A percentile compares a stretch with the other conserved stretches of the same genome.
Conservation (phyloP, 2,113 vertebrate genomes). For the Oceanodroma tethys region DNA sequence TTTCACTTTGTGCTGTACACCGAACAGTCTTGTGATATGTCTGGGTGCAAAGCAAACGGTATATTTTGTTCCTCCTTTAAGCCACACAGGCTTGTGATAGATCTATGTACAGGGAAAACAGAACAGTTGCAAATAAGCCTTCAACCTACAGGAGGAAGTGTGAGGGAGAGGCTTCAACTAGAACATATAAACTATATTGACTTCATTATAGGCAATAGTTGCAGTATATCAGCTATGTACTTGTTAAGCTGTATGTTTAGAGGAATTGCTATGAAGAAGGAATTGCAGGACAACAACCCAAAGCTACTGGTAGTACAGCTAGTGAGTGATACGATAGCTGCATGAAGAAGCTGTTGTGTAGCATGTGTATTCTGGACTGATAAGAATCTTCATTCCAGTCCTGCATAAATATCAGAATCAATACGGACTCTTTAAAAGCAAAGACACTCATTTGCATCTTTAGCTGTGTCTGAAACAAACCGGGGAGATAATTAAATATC, state of each 20-base stretch:
- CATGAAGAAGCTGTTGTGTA: background rate
- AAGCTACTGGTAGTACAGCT: background rate
- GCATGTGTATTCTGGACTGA: background rate
- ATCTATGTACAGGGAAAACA: background rate
- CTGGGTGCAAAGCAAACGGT: background rate
- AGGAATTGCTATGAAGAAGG: background rate
- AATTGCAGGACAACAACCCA: background rate
- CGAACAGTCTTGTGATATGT: background rate
- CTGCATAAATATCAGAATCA: background rate
- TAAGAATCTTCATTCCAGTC: background rate
- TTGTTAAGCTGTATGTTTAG: background rate
- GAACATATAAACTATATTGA: too few species aligned
- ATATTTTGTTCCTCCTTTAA: background rate
- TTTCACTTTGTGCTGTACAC: background rate
- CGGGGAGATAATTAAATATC: background rate
- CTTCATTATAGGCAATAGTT: background rate
- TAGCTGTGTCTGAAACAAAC: background rate
- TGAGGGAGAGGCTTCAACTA: background rate
- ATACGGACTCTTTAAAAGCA: background rate
- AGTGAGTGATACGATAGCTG: background rate
- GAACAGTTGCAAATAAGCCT: background rate
- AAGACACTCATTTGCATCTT: background rate
- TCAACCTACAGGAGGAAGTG: background rate
- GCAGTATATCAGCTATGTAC: too few species aligned
- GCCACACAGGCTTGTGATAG: rapidly evolving